Evolutionary conservation across 2,113 vertebrate species (phyloP).

Genomic region (Narcine bancroftii): DNA sequence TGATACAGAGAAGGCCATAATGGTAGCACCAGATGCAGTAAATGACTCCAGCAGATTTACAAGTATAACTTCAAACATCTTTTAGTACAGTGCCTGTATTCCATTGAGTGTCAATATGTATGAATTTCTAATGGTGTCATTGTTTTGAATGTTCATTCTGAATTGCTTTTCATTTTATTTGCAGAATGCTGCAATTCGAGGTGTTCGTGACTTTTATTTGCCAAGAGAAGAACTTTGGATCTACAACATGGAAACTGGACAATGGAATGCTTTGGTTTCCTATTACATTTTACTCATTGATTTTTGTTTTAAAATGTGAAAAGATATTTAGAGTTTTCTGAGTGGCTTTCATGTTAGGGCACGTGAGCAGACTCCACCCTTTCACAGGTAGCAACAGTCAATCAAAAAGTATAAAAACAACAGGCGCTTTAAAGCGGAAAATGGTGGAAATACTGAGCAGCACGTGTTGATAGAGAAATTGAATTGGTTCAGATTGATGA

Average conservation of each 20-base stretch:
- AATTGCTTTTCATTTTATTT: slow-evolving; percentile 39
- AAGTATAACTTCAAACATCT: too few species aligned
- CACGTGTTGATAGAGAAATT: too few species aligned
- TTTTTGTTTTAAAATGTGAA: not conserved
- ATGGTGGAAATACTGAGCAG: too few species aligned
- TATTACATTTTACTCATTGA: not conserved
- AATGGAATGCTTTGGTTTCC: slow-evolving; percentile 61
- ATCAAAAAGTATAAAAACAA: too few species aligned
- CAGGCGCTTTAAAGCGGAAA: too few species aligned
- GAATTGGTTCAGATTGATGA: too few species aligned
- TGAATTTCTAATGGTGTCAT: not conserved
- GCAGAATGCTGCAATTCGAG: slow-evolving; percentile 76
- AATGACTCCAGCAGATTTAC: too few species aligned
- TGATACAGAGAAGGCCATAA: too few species aligned
- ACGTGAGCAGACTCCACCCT: not conserved
- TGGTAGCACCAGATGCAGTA: too few species aligned
- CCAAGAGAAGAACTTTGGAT: slow-evolving; percentile 89
- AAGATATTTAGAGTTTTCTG: not conserved
- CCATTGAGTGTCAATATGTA: too few species aligned
- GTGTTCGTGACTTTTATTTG: slow-evolving; percentile 81
- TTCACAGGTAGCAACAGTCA: too few species aligned
- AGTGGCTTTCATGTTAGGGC: not conserved
- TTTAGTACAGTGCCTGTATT: too few species aligned
- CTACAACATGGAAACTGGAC: slow-evolving; percentile 85
- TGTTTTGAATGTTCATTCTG: not conserved